Conservation (phyloP, 2,113 vertebrate species). For the Emberiza fucata region DNA sequence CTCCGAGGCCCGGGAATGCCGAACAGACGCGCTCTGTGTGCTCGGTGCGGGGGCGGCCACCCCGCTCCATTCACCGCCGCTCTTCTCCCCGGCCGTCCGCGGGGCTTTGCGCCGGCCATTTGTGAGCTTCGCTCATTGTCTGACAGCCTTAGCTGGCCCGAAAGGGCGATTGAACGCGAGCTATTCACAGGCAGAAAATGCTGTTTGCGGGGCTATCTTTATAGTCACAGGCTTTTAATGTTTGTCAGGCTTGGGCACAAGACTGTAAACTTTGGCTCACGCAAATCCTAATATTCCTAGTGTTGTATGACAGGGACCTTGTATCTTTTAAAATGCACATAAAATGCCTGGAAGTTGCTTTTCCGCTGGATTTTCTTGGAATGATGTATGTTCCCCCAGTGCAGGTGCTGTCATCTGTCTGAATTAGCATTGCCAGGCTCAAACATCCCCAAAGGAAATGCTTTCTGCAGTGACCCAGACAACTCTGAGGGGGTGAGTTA, state of each 20-base stretch:
- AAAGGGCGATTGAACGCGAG: neutral
- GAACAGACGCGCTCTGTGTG: constrained; percentile 8
- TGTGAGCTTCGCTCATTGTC: constrained; percentile 8
- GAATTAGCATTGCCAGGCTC: neutral
- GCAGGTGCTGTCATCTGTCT: neutral
- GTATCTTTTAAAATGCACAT: neutral
- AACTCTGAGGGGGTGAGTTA: neutral
- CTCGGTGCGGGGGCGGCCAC: neutral
- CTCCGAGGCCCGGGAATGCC: neutral
- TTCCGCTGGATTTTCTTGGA: neutral
- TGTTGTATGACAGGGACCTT: neutral
- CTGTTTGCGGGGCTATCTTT: neutral
- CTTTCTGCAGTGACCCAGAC: neutral
- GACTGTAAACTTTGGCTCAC: neutral
- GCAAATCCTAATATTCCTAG: neutral
- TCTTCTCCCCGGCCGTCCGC: neutral
- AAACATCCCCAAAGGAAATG: neutral
- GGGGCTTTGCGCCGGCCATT: neutral
- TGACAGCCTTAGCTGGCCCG: neutral
- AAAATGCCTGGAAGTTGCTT: neutral
- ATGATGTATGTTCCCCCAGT: neutral
- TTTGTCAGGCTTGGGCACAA: neutral
- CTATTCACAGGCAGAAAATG: constrained; percentile 4
- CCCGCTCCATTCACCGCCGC: neutral
- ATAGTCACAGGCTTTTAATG: neutral